Evolutionary conservation across 2,113 vertebrate species (phyloP).

Genomic region (Alouatta palliata): DNA sequence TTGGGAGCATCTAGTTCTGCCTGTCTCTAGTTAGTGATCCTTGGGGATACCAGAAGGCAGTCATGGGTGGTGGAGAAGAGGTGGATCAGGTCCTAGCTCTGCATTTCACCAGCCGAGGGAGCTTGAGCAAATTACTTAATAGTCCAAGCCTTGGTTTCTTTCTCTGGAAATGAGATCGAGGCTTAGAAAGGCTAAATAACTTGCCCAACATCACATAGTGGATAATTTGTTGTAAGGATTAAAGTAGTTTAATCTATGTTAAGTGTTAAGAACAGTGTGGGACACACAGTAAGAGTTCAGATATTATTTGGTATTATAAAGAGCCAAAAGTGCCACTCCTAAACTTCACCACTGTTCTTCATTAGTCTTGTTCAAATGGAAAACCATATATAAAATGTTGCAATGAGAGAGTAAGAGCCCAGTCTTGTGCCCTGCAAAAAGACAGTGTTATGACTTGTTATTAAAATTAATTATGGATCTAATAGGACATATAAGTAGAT

Average conservation of each 20-base stretch:
- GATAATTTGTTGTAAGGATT: background rate
- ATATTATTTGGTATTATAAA: background rate
- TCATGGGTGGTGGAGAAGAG: background rate
- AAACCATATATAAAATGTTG: background rate
- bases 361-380: constrained; percentile 12
- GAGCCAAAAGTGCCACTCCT: background rate
- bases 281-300: background rate
- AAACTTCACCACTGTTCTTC: background rate
- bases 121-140: background rate
- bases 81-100: background rate
- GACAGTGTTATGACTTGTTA: background rate
- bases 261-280: background rate
- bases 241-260: background rate
- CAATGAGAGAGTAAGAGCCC: background rate
- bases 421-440: background rate
- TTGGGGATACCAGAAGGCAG: background rate
- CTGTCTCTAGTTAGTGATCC: background rate
- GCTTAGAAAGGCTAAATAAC: background rate
- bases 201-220: background rate
- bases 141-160: background rate
- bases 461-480: constrained; percentile 20
- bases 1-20: background rate
- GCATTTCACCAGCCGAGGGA: background rate
- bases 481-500: background rate
- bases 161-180: background rate